Percentiles rank a stretch among this genome's conserved stretches.
phyloP scores from a whole-genome alignment of 2,113 vertebrate genomes.

The Microcebus murinus region DNA sequence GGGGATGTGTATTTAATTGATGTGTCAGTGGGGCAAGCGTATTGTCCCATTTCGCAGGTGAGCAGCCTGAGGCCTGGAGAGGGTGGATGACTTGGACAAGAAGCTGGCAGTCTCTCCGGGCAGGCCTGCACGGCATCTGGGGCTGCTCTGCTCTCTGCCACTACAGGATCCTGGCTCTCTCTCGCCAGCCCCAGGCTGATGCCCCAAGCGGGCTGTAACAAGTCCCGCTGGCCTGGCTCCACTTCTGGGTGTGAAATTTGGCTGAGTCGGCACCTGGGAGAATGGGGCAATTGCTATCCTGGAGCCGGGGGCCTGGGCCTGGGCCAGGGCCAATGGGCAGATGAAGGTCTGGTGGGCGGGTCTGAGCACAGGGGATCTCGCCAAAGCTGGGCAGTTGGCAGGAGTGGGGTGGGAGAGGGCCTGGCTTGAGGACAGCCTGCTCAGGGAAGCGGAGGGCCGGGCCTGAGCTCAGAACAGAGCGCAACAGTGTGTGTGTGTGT shows the following conservation, averaged over 20 bases:
- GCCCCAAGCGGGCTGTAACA: constrained; percentile 64
- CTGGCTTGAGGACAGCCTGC: background rate
- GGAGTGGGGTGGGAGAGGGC: constrained; percentile 4
- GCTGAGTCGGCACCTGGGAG: constrained; percentile 67
- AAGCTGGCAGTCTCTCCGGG: background rate
- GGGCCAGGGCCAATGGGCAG: constrained; percentile 57
- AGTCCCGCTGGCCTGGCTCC: constrained; percentile 65
- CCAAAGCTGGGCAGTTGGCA: constrained; percentile 1
- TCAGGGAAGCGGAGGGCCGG: background rate
- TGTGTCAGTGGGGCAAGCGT: background rate
- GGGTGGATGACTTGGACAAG: background rate
- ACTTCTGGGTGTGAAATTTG: constrained; percentile 76
- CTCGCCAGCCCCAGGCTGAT: background rate
- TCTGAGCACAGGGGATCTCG: background rate
- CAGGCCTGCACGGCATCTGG: background rate
- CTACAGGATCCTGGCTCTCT: constrained; percentile 39
- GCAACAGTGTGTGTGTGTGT: background rate
- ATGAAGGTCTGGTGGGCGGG: constrained; percentile 31
- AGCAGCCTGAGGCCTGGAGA: background rate
- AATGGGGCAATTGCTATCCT: constrained; percentile 68
- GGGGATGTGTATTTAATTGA: background rate
- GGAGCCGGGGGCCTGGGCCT: constrained; percentile 64
- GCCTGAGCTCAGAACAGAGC: background rate
- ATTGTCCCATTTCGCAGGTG: constrained; percentile 33
- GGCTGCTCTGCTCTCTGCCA: constrained; percentile 44